A percentile compares a stretch with the other conserved stretches of the same genome.
Conservation (phyloP, 2,113 vertebrate species). For the Eurypyga helias region DNA sequence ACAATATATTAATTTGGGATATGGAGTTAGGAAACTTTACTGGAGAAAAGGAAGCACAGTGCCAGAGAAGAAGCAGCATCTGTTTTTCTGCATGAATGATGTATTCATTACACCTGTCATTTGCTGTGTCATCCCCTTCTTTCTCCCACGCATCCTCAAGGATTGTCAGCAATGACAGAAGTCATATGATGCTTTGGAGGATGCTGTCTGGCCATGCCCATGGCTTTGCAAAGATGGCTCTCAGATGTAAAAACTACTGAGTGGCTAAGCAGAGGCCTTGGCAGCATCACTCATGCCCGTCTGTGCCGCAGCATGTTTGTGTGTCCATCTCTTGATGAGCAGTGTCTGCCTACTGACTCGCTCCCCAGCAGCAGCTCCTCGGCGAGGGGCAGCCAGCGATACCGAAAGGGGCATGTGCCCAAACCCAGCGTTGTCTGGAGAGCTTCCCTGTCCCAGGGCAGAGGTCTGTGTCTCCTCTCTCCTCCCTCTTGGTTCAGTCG, state of each 20-base stretch:
- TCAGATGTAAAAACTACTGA: neutral
- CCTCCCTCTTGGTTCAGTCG: neutral
- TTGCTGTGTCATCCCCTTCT: neutral
- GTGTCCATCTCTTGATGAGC: neutral
- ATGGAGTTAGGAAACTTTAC: neutral
- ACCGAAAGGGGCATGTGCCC: neutral
- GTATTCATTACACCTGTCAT: neutral
- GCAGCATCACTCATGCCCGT: rapidly evolving
- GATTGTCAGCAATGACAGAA: neutral
- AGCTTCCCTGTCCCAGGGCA: neutral
- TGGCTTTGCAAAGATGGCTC: neutral
- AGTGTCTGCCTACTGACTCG: rapidly evolving
- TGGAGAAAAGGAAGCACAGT: neutral
- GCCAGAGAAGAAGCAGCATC: neutral
- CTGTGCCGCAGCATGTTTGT: neutral
- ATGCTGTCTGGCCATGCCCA: neutral
- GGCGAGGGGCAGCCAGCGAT: rapidly evolving
- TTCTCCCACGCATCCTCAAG: neutral
- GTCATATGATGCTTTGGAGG: rapidly evolving
- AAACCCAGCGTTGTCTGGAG: rapidly evolving
- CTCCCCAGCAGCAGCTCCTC: neutral
- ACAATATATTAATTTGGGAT: neutral
- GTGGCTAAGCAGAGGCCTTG: neutral
- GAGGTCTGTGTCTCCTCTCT: neutral
- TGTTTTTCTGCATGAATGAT: rapidly evolving